Percentiles rank a stretch among this genome's conserved stretches.
Evolutionary conservation across 2,888 invertebrate species (phyloP).

Genomic region (Bellardia bayeri): DNA sequence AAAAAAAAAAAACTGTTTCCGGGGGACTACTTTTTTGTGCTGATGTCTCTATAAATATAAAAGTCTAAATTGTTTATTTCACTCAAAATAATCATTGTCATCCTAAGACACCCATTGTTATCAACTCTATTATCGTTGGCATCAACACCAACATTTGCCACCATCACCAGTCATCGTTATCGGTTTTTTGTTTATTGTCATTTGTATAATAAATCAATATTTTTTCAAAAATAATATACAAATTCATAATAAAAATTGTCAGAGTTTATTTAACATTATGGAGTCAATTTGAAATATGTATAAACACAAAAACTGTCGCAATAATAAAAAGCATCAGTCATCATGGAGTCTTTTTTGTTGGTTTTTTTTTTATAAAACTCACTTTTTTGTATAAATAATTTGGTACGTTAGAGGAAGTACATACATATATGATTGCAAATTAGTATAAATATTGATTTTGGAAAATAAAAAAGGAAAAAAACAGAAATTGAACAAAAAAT

Average conservation of each 20-base stretch:
- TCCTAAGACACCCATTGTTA: neutral
- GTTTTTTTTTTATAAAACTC: neutral
- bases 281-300: conserved; percentile 32
- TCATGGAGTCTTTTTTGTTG: neutral
- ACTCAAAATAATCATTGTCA: neutral
- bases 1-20: too few species aligned
- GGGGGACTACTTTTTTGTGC: too few species aligned
- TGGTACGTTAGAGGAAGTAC: neutral
- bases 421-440: neutral
- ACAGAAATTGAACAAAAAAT: neutral
- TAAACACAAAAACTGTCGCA: conserved; percentile 13
- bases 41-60: neutral
- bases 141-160: neutral
- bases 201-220: conserved; percentile 30
- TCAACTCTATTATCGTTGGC: neutral
- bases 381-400: neutral
- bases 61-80: neutral
- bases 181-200: neutral
- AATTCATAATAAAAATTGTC: conserved; percentile 18
- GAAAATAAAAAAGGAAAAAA: neutral
- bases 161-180: conserved; percentile 8
- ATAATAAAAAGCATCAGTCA: conserved; percentile 4
- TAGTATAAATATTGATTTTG: neutral
- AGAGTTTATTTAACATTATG: conserved; percentile 35
- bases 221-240: neutral